phyloP scores from a whole-genome alignment of 2,113 vertebrate genomes.

The Tor tambroides region DNA sequence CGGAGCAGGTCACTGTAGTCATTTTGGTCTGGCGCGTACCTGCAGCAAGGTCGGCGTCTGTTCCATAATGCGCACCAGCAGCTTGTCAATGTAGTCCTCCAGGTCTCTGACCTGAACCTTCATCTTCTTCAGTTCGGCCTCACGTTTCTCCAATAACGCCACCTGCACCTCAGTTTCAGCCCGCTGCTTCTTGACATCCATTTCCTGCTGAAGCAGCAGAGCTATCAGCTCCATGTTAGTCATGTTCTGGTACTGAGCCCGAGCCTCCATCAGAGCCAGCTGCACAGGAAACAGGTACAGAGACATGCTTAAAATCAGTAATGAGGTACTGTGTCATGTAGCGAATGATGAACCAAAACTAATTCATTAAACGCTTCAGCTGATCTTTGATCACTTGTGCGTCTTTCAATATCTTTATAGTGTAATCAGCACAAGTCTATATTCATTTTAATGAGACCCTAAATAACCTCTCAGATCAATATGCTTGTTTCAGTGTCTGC shows the following conservation, averaged over 20 bases:
- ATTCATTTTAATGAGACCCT: neutral
- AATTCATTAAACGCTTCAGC: neutral
- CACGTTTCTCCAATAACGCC: slow-evolving; percentile 73
- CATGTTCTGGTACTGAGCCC: slow-evolving; percentile 87
- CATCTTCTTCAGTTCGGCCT: slow-evolving; percentile 84
- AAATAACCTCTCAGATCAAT: neutral
- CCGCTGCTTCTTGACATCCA: slow-evolving; percentile 85
- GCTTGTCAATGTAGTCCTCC: slow-evolving; percentile 96
- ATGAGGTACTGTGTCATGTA: neutral
- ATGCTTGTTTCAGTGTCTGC: neutral
- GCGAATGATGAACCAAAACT: neutral
- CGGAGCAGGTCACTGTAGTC: slow-evolving; percentile 63
- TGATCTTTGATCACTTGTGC: neutral
- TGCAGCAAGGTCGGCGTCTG: slow-evolving; percentile 93
- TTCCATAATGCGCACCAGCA: slow-evolving; percentile 96
- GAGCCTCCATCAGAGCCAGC: slow-evolving; percentile 70
- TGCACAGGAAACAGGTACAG: slow-evolving; percentile 53
- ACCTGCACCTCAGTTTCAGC: slow-evolving; percentile 69
- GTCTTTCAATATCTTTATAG: neutral
- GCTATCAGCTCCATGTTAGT: slow-evolving; percentile 94
- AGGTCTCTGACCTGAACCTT: slow-evolving; percentile 88
- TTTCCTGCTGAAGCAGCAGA: slow-evolving; percentile 87
- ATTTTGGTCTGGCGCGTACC: slow-evolving; percentile 78
- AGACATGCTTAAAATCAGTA: neutral
- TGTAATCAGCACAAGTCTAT: neutral